These are phyloP conservation scores for Celastrina argiolus DNA, from an alignment of 2,888 invertebrate genomes.

Conservation along the genomic window DNA sequence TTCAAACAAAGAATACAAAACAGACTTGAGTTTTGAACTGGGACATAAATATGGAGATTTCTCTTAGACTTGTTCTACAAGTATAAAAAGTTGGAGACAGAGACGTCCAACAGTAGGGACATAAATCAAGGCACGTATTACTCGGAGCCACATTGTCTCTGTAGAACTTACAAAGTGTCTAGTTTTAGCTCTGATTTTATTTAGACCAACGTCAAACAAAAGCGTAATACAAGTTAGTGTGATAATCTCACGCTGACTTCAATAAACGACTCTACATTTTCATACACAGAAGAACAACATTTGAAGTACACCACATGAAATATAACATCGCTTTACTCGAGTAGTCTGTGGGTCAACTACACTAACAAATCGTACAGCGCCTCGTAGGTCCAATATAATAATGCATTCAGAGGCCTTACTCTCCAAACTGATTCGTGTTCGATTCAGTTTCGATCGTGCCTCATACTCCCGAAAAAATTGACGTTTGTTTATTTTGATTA, in stretches of 20 bases:
- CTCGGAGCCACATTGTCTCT: not conserved
- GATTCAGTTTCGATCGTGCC: no score
- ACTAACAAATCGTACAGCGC: no score
- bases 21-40: not conserved
- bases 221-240: not conserved
- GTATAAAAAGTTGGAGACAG: slow-evolving; percentile 3
- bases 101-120: not conserved
- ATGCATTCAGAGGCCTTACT: no score
- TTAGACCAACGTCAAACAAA: not conserved
- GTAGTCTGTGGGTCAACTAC: no score
- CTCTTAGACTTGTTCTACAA: not conserved
- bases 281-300: no score
- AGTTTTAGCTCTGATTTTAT: not conserved
- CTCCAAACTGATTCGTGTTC: no score
- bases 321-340: no score
- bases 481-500: no score
- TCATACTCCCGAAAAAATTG: no score
- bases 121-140: slow-evolving; percentile 15
- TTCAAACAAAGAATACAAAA: not conserved
- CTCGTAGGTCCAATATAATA: no score
- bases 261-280: not conserved
- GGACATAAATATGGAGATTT: slow-evolving; percentile 13
- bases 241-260: not conserved
- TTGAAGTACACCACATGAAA: no score
- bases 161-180: not conserved